Evolutionary conservation across 2,113 vertebrate species (phyloP), one percentile per base, ranked within the genome.

Genomic region (Neotragus pygmaeus): DNA sequence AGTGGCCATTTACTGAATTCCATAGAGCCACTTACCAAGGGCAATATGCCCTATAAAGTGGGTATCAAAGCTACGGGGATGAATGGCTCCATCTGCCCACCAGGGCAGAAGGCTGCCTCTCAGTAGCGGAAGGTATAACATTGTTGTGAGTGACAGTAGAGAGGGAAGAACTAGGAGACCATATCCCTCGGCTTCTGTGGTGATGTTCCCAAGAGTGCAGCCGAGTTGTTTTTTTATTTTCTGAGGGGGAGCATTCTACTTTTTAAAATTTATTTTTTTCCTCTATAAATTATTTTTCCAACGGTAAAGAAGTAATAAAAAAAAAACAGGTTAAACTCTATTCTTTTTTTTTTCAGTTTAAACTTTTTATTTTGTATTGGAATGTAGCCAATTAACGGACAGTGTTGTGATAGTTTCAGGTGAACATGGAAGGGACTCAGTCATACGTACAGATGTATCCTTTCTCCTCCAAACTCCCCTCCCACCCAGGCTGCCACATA

Each of bases 71-170:
- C 33, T 30, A 6, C 21, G 11, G 36, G 43, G 36, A 83, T 73
- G 27, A 90, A 51, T 12, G 5, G 39, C 16, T 82, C 16, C 43
- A 36, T 60, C 33, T 77, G 4, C 28, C 57, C 39, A 36, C 27
- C n/a, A 93, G n/a, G 77, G 39, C 83, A 75, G n/a, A 62, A 75
- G 81, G 39, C 36, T 57, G 33, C 57, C 27, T 30, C 10, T 9
- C 2, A 1, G 13, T 88, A 3, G 47, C 11, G n/a, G 16, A 66
- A 73, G 51, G 30, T 0, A 2, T 1, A 25, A n/a, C 10, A 23
- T 10, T 39, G 9, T n/a, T 39, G 17, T 49, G 57, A 90, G 33
- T 49, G 16, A 9, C 11, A 87, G 43, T 6, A 83, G 25, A 83
- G 25, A 58, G 7, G 19, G 23, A 91, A 73, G 47, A 57, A 77